Base-by-base conservation (phyloP, 2,888 invertebrate species). In the Cerastoderma edule region DNA sequence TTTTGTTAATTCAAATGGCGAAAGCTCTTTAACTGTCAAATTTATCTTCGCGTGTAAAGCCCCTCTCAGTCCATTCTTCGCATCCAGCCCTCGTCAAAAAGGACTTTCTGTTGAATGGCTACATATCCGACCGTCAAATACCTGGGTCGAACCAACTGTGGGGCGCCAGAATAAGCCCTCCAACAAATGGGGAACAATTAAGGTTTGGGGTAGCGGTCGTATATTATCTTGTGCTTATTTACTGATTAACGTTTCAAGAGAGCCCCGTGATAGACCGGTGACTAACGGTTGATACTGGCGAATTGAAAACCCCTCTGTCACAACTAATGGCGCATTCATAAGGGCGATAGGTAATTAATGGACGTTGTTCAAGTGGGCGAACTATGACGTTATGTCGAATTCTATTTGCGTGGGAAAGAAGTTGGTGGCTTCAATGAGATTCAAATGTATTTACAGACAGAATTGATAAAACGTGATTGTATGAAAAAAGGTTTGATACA, bases 221-320 rank as follows among this genome's bases (percentile, higher is more conserved):
- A 81, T 73, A 75, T 81, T 78, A 77, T 75, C 70, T 74, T 75
- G 68, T 75, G 75, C 72, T 79, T 75, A 79, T 79, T 79, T 72
- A 72, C 71, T 78, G 78, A 78, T 78, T 78, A 74, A 56, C 63
- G 71, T 72, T 75, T 72, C 66, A 68, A 56, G 70, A 63, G 74
- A 70, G 56, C 57, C 73, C 74, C 66, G 22, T 66, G 79, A 72
- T 72, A 79, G 60, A n/a, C 66, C 33, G 56, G 75, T 79, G 79
- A 79, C 75, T 75, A 79, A 79, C 72, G 56, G 24, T 46, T 63
- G 69, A 79, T 79, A 79, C 60, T 65, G 54, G 56, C 60, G 33
- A 72, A 79, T 79, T 33, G 66, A 79, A 75, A 75, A 72, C 57
- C 60, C 28, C 72, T 79, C 67, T 69, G 75, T 75, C 72, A 60